Evolutionary conservation across 1,140 invertebrate genomes (phyloP).

Genomic region (Macrocentrus cingulum): DNA sequence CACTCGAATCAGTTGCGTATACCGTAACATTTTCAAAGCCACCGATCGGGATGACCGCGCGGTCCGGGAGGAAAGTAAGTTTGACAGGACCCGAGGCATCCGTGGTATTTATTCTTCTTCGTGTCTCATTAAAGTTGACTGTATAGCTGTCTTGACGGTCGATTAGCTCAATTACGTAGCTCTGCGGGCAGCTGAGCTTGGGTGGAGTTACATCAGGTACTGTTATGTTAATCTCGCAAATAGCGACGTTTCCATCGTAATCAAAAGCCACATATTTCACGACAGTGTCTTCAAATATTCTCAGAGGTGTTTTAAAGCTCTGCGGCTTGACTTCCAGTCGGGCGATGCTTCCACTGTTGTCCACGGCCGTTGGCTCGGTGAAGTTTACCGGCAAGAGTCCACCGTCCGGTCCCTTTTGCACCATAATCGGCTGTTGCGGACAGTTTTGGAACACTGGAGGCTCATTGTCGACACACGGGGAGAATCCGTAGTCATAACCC

Average conservation of each 20-base stretch:
- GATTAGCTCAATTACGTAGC: constrained; percentile 90
- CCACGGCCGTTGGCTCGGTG: constrained; percentile 86
- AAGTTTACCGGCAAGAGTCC: constrained; percentile 88
- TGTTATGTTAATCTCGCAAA: constrained; percentile 94
- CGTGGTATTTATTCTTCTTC: constrained; percentile 80
- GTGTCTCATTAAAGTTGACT: constrained; percentile 91
- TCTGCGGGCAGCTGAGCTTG: constrained; percentile 90
- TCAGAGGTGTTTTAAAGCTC: constrained; percentile 85
- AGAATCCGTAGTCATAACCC: constrained; percentile 92
- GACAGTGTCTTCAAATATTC: constrained; percentile 87
- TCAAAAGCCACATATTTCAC: constrained; percentile 96
- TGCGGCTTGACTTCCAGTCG: constrained; percentile 87
- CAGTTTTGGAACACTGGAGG: constrained; percentile 96
- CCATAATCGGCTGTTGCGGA: constrained; percentile 86
- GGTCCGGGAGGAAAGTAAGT: constrained; percentile 80
- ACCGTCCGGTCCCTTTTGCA: constrained; percentile 83
- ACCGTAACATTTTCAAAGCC: constrained; percentile 94
- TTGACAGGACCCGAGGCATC: constrained; percentile 89
- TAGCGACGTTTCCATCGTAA: constrained; percentile 95
- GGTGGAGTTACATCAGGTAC: constrained; percentile 93
- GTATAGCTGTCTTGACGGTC: constrained; percentile 87
- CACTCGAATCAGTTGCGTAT: constrained; percentile 82
- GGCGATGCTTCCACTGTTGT: constrained; percentile 93
- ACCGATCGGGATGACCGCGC: constrained; percentile 85
- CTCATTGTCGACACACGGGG: constrained; percentile 93